Percentiles rank a stretch among this genome's conserved stretches.
phyloP scores from a whole-genome alignment of 2,888 invertebrate species.

The Tipula confusa region DNA sequence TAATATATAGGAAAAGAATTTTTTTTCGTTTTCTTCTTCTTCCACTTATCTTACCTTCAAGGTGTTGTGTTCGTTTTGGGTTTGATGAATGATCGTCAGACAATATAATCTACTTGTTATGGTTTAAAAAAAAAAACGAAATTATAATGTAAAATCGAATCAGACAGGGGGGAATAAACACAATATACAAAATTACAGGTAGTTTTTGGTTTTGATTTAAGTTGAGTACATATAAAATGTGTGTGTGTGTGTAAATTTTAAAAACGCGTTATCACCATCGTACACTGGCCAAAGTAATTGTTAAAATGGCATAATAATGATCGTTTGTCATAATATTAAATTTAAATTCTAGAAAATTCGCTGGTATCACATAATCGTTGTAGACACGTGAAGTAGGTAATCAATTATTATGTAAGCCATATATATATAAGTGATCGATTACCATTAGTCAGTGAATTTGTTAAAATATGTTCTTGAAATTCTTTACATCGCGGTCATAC shows the following conservation, averaged over 20 bases:
- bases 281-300: not conserved
- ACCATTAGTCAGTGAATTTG: not conserved
- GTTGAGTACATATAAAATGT: not conserved
- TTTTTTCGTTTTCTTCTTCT: not conserved
- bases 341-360: not conserved
- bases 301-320: not conserved
- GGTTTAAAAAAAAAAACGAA: not conserved
- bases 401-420: not conserved
- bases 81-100: not conserved
- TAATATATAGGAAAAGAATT: not conserved
- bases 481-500: not conserved
- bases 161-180: not conserved
- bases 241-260: not conserved
- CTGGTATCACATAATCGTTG: not conserved
- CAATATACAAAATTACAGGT: not conserved
- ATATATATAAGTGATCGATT: not conserved
- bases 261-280: not conserved
- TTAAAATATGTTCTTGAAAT: not conserved
- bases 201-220: not conserved
- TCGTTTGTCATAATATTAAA: not conserved
- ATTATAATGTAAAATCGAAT: not conserved
- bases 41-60: not conserved
- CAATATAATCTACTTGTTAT: slow-evolving; percentile 20
- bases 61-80: not conserved
- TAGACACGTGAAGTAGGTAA: not conserved